Base-by-base conservation (phyloP, 2,113 vertebrate species). In the Euleptes europaea region DNA sequence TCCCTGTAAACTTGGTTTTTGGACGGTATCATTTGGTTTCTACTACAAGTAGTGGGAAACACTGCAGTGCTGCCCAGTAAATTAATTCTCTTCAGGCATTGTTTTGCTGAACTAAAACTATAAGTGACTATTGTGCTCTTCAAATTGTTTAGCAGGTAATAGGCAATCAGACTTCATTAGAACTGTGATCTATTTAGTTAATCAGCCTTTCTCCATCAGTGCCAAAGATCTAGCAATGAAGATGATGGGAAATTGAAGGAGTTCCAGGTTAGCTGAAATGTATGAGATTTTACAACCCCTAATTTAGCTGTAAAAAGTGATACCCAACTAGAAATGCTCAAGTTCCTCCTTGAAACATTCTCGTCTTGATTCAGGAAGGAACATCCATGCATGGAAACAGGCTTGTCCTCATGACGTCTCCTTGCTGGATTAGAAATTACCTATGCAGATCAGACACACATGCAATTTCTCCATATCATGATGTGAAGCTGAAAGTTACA, bases 81-180 rank as follows among this genome's bases (percentile, higher is more conserved):
- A 26, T 1, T 0, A 0, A 1, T 49, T 15, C 40, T 4, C 71
- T 44, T 78, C 44, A 72, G 28, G 9, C 19, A 65, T 5, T 0
- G 3, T 35, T 71, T 17, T 51, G 60, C 54, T 0, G 0, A 1
- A 49, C 21, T 78, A 78, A 78, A 54, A 79, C 3, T 81, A 14
- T 0, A 11, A 60, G 49, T 47, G 23, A 1, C 74, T 78, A 15
- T 26, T 26, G 47, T 31, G 35, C 82, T 84, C 47, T 70, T 6
- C 80, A 82, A 60, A 70, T 38, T 81, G 12, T 54, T 63, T 33
- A 38, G 3, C 8, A 19, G 51, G 44, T 44, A 78, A 47, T 5
- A 63, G 35, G 54, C 15, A 57, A 72, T 23, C 2, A 54, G 23
- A 11, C 69, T 60, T 72, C 3, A n/a, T 72, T 67, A 82, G 35